Evolutionary conservation across 2,888 invertebrate genomes (phyloP).

Genomic region (Epirrhoe alternata): DNA sequence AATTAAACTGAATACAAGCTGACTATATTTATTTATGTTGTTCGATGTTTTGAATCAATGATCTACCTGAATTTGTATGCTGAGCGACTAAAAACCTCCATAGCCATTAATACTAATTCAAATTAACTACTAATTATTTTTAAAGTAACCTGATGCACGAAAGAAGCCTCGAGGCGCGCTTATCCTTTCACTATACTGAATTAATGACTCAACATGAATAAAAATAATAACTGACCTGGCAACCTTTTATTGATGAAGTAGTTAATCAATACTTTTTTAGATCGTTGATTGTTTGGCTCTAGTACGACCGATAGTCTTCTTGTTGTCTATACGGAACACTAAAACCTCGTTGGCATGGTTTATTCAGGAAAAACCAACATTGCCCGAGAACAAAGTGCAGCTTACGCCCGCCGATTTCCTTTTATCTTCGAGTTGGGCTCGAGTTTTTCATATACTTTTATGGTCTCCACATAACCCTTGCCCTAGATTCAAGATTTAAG

Average conservation of each 20-base stretch:
- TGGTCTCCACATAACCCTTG: conserved; percentile 39
- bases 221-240: no score
- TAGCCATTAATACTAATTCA: no score
- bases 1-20: conserved; percentile 64
- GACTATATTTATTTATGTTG: neutral
- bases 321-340: neutral
- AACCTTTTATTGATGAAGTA: no score
- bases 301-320: neutral
- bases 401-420: conserved; percentile 29
- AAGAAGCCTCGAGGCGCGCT: no score
- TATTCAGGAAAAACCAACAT: conserved; percentile 29
- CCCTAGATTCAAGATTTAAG: conserved; percentile 28
- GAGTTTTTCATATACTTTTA: conserved; percentile 39
- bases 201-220: no score
- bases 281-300: neutral
- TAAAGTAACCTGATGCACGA: no score
- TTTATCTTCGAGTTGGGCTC: conserved; percentile 31
- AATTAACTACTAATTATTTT: no score
- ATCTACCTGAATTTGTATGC: no score
- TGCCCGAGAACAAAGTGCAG: conserved; percentile 29
- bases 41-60: no score
- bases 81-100: no score
- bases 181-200: no score
- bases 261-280: neutral
- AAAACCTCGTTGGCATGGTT: conserved; percentile 22